These are phyloP conservation scores for Eleutherodactylus coqui DNA, from an alignment of 2,797 vertebrate species.

Conservation along the genomic window DNA sequence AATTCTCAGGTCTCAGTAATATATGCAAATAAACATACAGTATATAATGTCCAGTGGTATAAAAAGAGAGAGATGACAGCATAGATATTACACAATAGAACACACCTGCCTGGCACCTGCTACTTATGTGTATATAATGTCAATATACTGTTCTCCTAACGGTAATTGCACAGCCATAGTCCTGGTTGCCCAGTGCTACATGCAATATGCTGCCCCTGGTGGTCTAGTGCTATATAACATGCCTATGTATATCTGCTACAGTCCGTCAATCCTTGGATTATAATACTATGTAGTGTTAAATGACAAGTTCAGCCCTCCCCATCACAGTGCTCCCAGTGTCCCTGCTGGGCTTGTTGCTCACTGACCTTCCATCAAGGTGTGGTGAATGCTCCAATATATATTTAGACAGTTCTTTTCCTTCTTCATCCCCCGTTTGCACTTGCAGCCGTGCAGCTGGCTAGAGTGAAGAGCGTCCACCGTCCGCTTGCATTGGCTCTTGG, in stretches of 20 bases:
- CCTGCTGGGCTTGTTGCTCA: background rate
- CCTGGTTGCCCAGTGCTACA: background rate
- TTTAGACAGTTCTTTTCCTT: constrained; percentile 92
- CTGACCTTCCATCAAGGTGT: constrained; percentile 88
- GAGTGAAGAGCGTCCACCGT: constrained; percentile 87
- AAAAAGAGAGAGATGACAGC: too few species aligned
- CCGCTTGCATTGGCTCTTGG: constrained; percentile 87
- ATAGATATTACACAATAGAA: background rate
- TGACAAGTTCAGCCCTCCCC: too few species aligned
- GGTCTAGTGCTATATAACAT: background rate
- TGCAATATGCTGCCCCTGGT: background rate
- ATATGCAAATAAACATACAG: background rate
- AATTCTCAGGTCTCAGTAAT: too few species aligned
- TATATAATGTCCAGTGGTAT: background rate
- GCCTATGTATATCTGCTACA: background rate
- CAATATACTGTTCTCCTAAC: too few species aligned
- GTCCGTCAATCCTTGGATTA: too few species aligned
- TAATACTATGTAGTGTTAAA: too few species aligned
- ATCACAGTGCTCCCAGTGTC: background rate
- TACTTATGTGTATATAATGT: too few species aligned
- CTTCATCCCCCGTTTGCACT: constrained; percentile 93
- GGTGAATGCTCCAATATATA: constrained; percentile 94
- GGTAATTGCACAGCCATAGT: background rate
- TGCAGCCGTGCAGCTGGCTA: constrained; percentile 88
- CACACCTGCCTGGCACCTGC: background rate